Evolutionary conservation across 2,113 vertebrate genomes (phyloP), one percentile per base, ranked within the genome.

Genomic region (Vidua chalybeata): DNA sequence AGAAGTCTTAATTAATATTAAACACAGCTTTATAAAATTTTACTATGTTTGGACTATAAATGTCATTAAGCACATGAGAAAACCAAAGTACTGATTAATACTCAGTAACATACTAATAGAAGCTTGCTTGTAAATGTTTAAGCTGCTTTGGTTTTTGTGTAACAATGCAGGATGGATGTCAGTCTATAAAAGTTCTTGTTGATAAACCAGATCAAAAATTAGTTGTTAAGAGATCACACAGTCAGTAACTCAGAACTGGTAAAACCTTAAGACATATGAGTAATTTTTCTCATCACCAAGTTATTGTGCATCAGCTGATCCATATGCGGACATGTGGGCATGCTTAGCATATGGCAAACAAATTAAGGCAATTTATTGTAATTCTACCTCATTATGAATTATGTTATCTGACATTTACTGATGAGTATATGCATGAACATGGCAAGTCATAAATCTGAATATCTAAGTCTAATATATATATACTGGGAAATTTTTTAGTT

Each of bases 251-350:
- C 43, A 55, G 33, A 62, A 88, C 5, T 86, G 62, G 75, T 62
- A 90, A 90, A 89, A 90, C 17, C 43, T 88, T 66, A 86, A 84
- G 76, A 62, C n/a, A 79, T 77, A 94, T 80, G 83, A 94, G 39
- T 88, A 95, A 92, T 90, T 80, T 66, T 96, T 92, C 67, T 83
- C 51, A 77, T 67, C 72, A 80, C 18, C 78, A 89, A 83, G 41
- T 82, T 89, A 82, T 4, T 85, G 58, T 87, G 45, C 74, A 91
- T 92, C 90, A 96, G 71, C 79, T 90, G 82, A 77, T 96, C 76
- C 35, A 66, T 58, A 92, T 83, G 88, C 66, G 79, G 68, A 90
- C 88, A 90, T 83, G 90, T 93, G 79, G 83, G 92, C 79, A 96
- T 7, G 27, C n/a, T 56, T 82, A 83, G 59, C 94, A 97, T 84